Evolutionary conservation across 1,140 invertebrate genomes (phyloP), one percentile per base, ranked within the genome.

Genomic region (Leptinotarsa lineolata): DNA sequence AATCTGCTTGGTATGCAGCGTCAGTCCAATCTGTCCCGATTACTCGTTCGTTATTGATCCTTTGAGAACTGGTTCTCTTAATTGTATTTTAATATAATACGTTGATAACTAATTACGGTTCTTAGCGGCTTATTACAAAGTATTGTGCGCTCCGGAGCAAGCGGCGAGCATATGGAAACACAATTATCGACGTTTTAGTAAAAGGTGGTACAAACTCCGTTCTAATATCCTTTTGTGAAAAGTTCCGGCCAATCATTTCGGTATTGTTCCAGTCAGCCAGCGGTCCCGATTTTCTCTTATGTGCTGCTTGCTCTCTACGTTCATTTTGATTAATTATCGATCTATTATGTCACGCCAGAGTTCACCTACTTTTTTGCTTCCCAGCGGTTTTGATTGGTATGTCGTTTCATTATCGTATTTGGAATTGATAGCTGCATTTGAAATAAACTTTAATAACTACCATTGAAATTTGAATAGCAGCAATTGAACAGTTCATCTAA

Each of bases 31-130:
- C 48, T 54, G 48, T 54, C n/a, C 48, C 15, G 48, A 54, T 54
- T 54, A 54, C 48, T 18, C 15, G 30, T 39, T 16, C 48, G 48
- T 54, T 54, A 54, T 54, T 54, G 48, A 54, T 54, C 48, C 48
- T 54, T 54, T 18, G 48, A 54, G 48, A 54, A 54, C 48, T 54
- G 48, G 48, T 54, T 54, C n/a, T 54, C 15, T 54, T 54, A 54
- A 54, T 54, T 54, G 48, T 54, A 18, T 54, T 54, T 54, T 54
- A 54, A 54, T 54, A 54, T 54, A 54, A 54, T 54, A 54, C 48
- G 48, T 18, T 54, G 48, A 54, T 54, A 54, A 54, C 48, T 54
- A 54, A 54, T 54, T 54, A 54, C 16, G n/a, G 48, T 54, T 54
- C 48, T 54, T 54, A 54, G 48, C 48, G 48, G 48, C 48, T 15